phyloP scores from a whole-genome alignment of 2,888 invertebrate genomes.

The Spodoptera littoralis region DNA sequence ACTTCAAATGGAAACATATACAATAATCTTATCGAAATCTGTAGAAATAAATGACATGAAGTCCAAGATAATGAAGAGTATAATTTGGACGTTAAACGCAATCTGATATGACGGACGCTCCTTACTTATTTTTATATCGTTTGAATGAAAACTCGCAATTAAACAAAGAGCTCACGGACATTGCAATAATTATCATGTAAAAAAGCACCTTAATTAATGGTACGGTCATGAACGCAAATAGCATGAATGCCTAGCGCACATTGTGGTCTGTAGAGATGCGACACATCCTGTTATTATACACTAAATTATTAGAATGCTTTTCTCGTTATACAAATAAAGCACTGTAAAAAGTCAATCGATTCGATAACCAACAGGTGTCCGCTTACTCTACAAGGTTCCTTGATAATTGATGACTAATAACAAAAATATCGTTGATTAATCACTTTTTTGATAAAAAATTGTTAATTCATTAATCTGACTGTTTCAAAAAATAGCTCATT shows the following conservation, averaged over 20 bases:
- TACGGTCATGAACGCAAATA: slow-evolving; percentile 54
- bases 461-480: background rate
- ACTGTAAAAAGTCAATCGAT: too few relatives aligned
- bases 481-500: background rate
- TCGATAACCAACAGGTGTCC: too few relatives aligned
- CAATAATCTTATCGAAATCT: slow-evolving; percentile 20
- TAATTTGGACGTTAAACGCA: slow-evolving; percentile 1
- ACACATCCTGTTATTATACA: slow-evolving; percentile 7
- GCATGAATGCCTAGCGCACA: slow-evolving; percentile 27
- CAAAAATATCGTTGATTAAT: slow-evolving; percentile 23
- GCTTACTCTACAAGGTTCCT: background rate
- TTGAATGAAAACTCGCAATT: slow-evolving; percentile 40
- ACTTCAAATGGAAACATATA: too few relatives aligned
- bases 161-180: slow-evolving; percentile 54
- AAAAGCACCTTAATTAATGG: slow-evolving; percentile 56
- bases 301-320: too few relatives aligned
- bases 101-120: background rate
- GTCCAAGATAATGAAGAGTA: slow-evolving; percentile 14
- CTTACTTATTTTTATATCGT: slow-evolving; percentile 12
- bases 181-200: slow-evolving; percentile 48
- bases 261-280: slow-evolving; percentile 7
- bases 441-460: slow-evolving; percentile 11
- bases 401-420: slow-evolving; percentile 15
- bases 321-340: too few relatives aligned
- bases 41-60: slow-evolving; percentile 9